A percentile compares a stretch with the other conserved stretches of the same genome.
Evolutionary conservation across 1,140 invertebrate species (phyloP).

Genomic region (Scylla paramamosain): DNA sequence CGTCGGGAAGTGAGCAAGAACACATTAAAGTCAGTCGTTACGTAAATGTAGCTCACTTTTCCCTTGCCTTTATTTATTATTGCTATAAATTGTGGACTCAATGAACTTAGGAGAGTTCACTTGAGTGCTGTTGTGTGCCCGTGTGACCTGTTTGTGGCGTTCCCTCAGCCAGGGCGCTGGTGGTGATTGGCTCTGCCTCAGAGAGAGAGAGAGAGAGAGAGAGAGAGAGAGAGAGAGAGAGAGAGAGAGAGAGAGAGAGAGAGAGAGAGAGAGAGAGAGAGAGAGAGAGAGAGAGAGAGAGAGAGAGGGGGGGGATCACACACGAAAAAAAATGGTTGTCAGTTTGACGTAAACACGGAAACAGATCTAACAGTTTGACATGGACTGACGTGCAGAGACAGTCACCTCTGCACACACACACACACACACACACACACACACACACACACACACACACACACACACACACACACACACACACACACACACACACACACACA

Average conservation of each 20-base stretch:
- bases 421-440: too few species aligned
- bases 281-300: conserved; percentile 41
- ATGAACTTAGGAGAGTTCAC: background rate
- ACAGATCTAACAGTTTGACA: too few species aligned
- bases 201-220: conserved; percentile 39
- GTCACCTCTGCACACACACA: background rate
- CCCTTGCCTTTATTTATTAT: too few species aligned
- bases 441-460: too few species aligned
- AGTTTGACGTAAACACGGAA: too few species aligned
- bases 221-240: conserved; percentile 40
- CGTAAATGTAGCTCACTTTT: too few species aligned
- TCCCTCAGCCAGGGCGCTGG: too few species aligned
- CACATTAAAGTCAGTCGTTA: too few species aligned
- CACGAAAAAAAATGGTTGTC: background rate
- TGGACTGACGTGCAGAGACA: too few species aligned
- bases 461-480: too few species aligned
- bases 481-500: background rate
- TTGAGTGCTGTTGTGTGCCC: too few species aligned
- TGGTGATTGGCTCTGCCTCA: background rate
- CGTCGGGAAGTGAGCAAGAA: too few species aligned
- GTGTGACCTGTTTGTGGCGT: background rate
- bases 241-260: conserved; percentile 44
- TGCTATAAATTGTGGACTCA: background rate
- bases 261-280: conserved; percentile 45
- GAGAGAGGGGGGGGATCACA: background rate